phyloP scores from a whole-genome alignment of 2,797 vertebrate species.

The Nothura maculosa region DNA sequence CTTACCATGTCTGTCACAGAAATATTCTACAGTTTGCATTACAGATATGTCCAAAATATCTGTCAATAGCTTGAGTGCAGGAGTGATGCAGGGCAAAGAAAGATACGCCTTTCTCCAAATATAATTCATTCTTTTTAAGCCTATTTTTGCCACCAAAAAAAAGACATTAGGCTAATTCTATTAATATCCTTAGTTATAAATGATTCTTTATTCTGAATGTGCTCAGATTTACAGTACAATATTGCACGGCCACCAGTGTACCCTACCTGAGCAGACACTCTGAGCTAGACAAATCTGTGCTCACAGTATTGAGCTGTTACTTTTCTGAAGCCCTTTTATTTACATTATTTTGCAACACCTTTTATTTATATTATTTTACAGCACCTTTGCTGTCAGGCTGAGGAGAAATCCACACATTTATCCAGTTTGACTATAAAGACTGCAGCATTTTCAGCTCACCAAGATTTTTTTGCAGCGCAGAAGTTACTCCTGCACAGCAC shows the following conservation, averaged over 20 bases:
- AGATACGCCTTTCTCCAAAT: not conserved
- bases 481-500: not conserved
- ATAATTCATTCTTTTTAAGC: not conserved
- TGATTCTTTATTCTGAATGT: not conserved
- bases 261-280: not conserved
- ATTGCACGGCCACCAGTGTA: not conserved
- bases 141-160: not conserved
- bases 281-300: not conserved
- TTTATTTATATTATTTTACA: not conserved
- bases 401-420: not conserved
- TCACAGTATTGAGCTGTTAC: not conserved
- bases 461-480: not conserved
- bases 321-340: not conserved
- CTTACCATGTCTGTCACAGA: not conserved
- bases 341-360: not conserved
- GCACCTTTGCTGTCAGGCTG: not conserved
- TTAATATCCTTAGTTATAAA: not conserved
- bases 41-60: too few relatives aligned
- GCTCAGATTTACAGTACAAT: not conserved
- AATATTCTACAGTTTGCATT: not conserved
- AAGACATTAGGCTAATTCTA: not conserved
- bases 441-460: not conserved
- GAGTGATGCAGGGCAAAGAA: too few relatives aligned
- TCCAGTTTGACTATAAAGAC: not conserved
- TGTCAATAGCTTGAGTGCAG: too few relatives aligned